phyloP scores from a whole-genome alignment of 1,140 invertebrate species.

The Drosophila funebris region DNA sequence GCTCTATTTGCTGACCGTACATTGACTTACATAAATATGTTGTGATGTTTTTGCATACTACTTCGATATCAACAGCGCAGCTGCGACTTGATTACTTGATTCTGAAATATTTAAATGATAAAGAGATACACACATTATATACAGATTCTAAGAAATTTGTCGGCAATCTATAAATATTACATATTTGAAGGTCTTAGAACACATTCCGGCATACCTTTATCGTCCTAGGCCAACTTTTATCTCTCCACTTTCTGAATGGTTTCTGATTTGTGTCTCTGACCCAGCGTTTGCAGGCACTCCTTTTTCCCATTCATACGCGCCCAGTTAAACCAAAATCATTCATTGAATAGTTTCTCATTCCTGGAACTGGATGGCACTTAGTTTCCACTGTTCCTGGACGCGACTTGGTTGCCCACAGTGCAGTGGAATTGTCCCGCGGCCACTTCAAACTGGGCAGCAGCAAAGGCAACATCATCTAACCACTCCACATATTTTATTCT shows the following conservation, averaged over 20 bases:
- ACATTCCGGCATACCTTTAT: constrained; percentile 50
- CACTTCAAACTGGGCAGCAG: constrained; percentile 46
- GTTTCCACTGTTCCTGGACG: constrained; percentile 18
- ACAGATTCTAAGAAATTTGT: constrained; percentile 38
- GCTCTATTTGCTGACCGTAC: constrained; percentile 22
- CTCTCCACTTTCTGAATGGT: constrained; percentile 22
- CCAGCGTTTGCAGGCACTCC: constrained; percentile 33
- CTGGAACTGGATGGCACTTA: constrained; percentile 30
- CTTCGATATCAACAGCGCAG: constrained; percentile 21
- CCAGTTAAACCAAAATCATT: constrained; percentile 25
- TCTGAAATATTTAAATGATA: constrained; percentile 33
- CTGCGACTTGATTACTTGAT: constrained; percentile 21
- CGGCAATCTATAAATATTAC: constrained; percentile 45
- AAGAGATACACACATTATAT: constrained; percentile 3
- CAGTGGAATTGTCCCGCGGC: constrained; percentile 37
- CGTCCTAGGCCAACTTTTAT: constrained; percentile 13
- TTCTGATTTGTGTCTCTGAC: constrained; percentile 33
- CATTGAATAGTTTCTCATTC: constrained; percentile 33
- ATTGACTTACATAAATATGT: constrained; percentile 30
- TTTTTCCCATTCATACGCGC: constrained; percentile 37
- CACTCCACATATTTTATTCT: constrained; percentile 20
- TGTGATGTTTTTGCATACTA: constrained; percentile 43
- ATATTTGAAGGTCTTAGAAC: constrained; percentile 27
- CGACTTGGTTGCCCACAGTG: constrained; percentile 27
- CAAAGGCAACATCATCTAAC: neutral